Percentiles rank a stretch among this genome's conserved stretches.
phyloP scores from a whole-genome alignment of 2,797 vertebrate genomes.

The Cyclura pinguis region DNA sequence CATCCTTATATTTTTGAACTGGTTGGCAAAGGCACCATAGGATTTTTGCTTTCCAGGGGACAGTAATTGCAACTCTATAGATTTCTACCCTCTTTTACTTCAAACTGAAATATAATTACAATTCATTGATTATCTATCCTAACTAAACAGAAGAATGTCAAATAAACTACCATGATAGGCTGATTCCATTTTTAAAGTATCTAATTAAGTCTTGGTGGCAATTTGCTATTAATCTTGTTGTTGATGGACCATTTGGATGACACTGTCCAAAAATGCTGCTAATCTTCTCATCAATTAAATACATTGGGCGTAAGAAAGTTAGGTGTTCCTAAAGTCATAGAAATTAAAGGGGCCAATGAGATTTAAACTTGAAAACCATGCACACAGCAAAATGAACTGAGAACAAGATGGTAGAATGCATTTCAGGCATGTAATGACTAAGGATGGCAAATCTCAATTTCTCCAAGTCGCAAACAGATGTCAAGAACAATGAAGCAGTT shows the following conservation, averaged over 20 bases:
- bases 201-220: constrained; percentile 14
- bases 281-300: constrained; percentile 15
- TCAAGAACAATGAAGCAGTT: too few relatives aligned
- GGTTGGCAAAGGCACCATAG: constrained; percentile 49
- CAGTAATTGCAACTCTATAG: constrained; percentile 42
- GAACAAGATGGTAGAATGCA: neutral
- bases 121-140: constrained; percentile 26
- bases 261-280: constrained; percentile 10
- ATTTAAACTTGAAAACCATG: neutral
- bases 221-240: constrained; percentile 31
- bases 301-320: neutral
- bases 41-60: constrained; percentile 34
- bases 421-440: neutral
- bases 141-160: constrained; percentile 29
- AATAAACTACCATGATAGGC: constrained; percentile 11
- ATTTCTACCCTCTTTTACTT: constrained; percentile 42
- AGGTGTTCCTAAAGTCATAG: neutral
- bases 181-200: constrained; percentile 20
- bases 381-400: neutral
- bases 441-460: neutral
- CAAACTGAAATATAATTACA: constrained; percentile 59
- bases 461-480: too few relatives aligned
- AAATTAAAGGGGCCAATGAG: neutral
- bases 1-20: constrained; percentile 52
- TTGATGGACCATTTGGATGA: constrained; percentile 10